Evolutionary conservation across 1,140 invertebrate species (phyloP), one percentile per base, ranked within the genome.

Genomic region (Frieseomelitta varia): DNA sequence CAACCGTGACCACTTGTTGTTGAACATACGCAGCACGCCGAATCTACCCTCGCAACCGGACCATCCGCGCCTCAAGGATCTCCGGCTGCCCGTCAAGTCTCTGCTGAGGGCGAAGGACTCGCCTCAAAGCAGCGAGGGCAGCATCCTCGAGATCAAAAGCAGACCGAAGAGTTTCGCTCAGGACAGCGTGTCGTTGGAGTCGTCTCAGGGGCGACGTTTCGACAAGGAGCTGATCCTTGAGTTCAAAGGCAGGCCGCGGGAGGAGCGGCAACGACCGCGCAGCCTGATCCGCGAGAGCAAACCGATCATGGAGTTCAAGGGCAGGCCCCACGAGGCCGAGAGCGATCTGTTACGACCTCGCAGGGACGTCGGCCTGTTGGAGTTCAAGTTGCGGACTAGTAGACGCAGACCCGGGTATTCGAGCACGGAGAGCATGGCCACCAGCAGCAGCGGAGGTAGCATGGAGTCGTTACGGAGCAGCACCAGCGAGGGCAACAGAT

Each of bases 371-470:
- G 78, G 90, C 15, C 80, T 93, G n/a, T 76, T 94, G 63, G 93
- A 94, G 2, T 94, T 95, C 73, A 94, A 94, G 53, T 75, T 94
- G n/a, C 86, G 92, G 11, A 92, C 90, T 15, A 94, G 93, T 56
- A 95, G 95, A 87, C 94, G 96, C 39, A 95, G 95, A 89, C 94
- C 96, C 77, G 97, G 97, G 79, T 98, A 97, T 92, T 98, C 97
- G 1, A 98, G 97, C 90, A 97, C 97, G 3, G 97, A 98, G 92
- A 97, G 97, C 91, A 97, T 98, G 96, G 97, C 97, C 17, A 98
- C 97, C 3, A 97, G 97, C 85, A 97, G 97, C 93, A 97, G 97
- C 91, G 97, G 97, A 47, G 97, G 97, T 17, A 98, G 97, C 93
- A 97, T 98, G 96, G 97, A 98, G 91, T 97, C 97, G 24, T 93